Base-by-base conservation (phyloP, 2,113 vertebrate genomes). In the Octodon degus region DNA sequence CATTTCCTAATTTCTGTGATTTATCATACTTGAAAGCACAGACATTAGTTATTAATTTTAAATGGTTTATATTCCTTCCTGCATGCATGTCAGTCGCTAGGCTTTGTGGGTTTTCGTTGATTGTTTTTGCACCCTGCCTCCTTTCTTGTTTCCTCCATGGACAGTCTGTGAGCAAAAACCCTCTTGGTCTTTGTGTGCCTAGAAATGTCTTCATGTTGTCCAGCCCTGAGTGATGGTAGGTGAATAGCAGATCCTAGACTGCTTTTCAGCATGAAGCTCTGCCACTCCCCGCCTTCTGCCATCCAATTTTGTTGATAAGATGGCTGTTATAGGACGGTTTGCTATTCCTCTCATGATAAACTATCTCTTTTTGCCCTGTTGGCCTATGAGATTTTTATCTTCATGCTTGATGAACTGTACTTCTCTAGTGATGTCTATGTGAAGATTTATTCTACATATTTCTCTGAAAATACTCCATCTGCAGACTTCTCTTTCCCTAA, bases 341-440 rank as follows among this genome's bases (percentile, higher is more conserved):
- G 37, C 72, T 92, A 5, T 84, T 91, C 20, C 27, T 82, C 72
- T 92, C 72, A 12, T 85, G 76, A 92, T 76, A 88, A 92, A 72
- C 55, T 12, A 32, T 62, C 65, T 74, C 4, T 81, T 86, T 88
- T 60, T 68, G 70, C 58, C 30, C 30, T 95, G 65, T 43, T 90
- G n/a, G 55, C 62, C 81, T 81, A 5, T 92, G 87, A 90, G 65
- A 92, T 93, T 90, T 96, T 96, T 91, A 77, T 92, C 68, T 94
- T 90, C 70, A 67, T 89, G 22, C 68, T 84, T 81, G 30, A 89
- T 70, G 24, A 77, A 9, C 76, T 74, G 0, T 82, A 43, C 62
- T 74, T 95, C 50, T 85, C n/a, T 12, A 53, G 43, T 65, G 86
- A 90, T 88, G 19, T 86, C 53, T 85, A 55, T 22, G 32, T 90